Evolutionary conservation across 2,888 invertebrate genomes (phyloP).

Genomic region (Plutella xylostella): DNA sequence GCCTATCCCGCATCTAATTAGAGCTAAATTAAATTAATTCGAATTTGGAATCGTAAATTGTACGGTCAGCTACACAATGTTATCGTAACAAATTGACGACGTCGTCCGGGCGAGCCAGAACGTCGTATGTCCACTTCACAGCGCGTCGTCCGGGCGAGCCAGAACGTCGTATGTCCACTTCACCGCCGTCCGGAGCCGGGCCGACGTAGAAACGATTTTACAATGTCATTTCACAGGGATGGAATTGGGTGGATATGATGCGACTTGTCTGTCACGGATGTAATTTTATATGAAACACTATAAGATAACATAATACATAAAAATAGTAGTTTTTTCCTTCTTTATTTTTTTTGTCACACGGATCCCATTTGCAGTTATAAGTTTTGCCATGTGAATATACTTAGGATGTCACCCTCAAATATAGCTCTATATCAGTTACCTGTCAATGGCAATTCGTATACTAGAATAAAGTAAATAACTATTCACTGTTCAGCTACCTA

Average conservation of each 20-base stretch:
- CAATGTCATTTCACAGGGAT: background rate
- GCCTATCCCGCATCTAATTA: constrained; percentile 28
- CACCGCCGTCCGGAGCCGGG: constrained; percentile 34
- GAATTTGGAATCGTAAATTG: constrained; percentile 48
- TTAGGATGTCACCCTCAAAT: no score
- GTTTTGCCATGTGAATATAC: no score
- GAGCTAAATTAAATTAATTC: constrained; percentile 41
- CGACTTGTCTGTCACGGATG: no score
- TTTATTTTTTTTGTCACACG: no score
- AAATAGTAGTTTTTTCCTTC: no score
- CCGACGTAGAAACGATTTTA: constrained; percentile 38
- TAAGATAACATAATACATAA: no score
- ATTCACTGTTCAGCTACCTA: no score
- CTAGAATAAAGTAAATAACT: no score
- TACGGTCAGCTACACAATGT: constrained; percentile 33
- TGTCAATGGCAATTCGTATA: no score
- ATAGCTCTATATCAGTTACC: no score
- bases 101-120: constrained; percentile 40
- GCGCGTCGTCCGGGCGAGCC: constrained; percentile 35
- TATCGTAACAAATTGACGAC: constrained; percentile 61
- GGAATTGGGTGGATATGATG: background rate
- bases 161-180: constrained; percentile 32
- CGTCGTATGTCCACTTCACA: constrained; percentile 26
- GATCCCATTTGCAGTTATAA: no score
- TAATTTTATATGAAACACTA: no score